These are phyloP conservation scores for Palythoa caribaeorum DNA, from an alignment of 92 coral and sea anemone species.

Conservation along the genomic window DNA sequence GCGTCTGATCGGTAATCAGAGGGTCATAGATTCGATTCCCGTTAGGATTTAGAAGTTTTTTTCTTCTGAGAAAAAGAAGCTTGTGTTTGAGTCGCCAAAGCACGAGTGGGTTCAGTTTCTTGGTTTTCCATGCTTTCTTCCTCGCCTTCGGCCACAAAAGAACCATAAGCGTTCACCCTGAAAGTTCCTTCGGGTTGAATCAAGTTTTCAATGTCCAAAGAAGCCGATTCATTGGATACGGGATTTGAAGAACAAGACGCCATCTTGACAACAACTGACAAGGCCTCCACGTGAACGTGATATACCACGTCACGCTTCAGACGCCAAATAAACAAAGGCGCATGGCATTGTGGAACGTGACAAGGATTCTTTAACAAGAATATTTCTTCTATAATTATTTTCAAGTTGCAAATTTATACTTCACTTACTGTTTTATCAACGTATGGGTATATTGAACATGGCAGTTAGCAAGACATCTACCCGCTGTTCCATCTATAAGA, in stretches of 20 bases:
- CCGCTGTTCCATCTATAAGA: no score
- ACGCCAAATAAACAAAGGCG: not conserved
- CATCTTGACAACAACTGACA: not conserved
- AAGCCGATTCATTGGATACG: not conserved
- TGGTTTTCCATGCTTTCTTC: slow-evolving; percentile 9
- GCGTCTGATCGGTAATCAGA: no score
- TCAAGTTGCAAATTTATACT: no score
- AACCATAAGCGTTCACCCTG: not conserved
- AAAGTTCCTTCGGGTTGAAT: slow-evolving; percentile 26
- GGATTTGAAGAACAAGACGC: not conserved
- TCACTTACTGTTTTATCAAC: no score
- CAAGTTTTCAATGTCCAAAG: not conserved
- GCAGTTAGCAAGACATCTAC: no score
- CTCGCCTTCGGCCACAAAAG: slow-evolving; percentile 11
- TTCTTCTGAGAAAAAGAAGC: no score
- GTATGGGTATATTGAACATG: no score
- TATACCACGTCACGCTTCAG: slow-evolving; percentile 5
- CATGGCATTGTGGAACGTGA: not conserved
- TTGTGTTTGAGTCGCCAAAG: slow-evolving; percentile 17
- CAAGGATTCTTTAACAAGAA: not conserved
- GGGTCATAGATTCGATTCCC: no score
- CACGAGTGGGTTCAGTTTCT: slow-evolving; percentile 2
- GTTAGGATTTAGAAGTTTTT: no score
- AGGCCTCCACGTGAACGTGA: not conserved
- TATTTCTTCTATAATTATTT: no score